Percentiles rank a stretch among this genome's conserved stretches.
phyloP scores from a whole-genome alignment of 2,888 invertebrate species.

The Lutraria lutraria region DNA sequence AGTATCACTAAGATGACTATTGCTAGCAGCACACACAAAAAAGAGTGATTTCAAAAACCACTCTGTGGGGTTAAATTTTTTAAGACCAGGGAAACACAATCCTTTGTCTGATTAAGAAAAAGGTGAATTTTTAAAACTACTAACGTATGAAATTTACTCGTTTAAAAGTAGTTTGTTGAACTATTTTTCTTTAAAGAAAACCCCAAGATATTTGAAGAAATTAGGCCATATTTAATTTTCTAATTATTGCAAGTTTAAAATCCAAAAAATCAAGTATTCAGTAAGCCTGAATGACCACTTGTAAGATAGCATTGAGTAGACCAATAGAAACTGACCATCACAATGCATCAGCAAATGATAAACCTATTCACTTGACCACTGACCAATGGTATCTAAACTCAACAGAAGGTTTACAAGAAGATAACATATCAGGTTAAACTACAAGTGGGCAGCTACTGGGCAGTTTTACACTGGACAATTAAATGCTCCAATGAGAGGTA shows the following conservation, averaged over 20 bases:
- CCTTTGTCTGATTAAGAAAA: constrained; percentile 6
- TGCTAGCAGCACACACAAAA: neutral
- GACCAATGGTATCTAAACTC: neutral
- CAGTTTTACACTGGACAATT: neutral
- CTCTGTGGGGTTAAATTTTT: neutral
- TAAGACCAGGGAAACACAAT: neutral
- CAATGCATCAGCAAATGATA: neutral
- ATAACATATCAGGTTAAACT: constrained; percentile 19
- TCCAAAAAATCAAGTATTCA: no score
- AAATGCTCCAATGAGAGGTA: neutral
- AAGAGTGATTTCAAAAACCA: neutral
- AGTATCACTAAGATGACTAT: constrained; percentile 1
- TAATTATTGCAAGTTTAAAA: no score
- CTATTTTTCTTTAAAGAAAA: no score
- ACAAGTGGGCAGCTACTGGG: neutral
- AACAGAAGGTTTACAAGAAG: neutral
- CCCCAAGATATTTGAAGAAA: no score
- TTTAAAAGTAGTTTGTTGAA: neutral
- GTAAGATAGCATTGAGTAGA: neutral
- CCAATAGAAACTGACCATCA: constrained; percentile 14
- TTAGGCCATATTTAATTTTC: no score
- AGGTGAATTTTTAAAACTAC: neutral
- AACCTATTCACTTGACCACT: neutral
- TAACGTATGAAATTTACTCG: neutral
- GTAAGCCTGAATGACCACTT: no score